phyloP scores from a whole-genome alignment of 2,113 vertebrate genomes.

The Anser brachyrhynchus region DNA sequence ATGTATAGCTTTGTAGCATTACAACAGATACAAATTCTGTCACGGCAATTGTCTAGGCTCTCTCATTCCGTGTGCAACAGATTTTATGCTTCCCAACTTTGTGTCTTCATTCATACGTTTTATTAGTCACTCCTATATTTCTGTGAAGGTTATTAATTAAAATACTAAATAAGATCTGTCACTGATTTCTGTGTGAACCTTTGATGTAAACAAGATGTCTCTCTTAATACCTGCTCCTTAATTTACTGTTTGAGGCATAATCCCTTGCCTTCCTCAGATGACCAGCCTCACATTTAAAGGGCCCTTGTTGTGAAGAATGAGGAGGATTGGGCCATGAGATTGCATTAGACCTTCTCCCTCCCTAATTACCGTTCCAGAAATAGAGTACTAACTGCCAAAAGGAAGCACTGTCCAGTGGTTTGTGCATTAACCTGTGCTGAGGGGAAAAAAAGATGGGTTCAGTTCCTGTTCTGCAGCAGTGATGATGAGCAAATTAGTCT shows the following conservation, averaged over 20 bases:
- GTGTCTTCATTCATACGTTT: neutral
- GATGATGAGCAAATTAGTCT: neutral
- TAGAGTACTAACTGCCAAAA: neutral
- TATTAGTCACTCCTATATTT: slow-evolving; percentile 18
- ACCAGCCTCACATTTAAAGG: neutral
- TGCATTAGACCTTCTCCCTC: neutral
- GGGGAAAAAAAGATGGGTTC: neutral
- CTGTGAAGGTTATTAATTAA: slow-evolving; percentile 24
- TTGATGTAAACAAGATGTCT: neutral
- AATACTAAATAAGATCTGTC: neutral
- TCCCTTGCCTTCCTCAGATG: neutral
- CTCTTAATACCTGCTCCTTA: neutral
- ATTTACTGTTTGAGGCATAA: neutral
- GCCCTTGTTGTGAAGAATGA: neutral
- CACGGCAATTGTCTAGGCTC: neutral
- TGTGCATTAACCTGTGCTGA: neutral
- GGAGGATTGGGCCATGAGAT: neutral
- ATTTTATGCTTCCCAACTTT: neutral
- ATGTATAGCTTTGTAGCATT: neutral
- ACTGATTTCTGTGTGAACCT: neutral
- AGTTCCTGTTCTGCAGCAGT: slow-evolving; percentile 31
- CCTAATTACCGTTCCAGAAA: slow-evolving; percentile 30
- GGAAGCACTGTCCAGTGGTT: neutral
- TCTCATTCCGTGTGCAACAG: neutral
- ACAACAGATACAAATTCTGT: neutral